Evolutionary conservation across 2,888 invertebrate species (phyloP).

Genomic region (Tetranychus truncatus): DNA sequence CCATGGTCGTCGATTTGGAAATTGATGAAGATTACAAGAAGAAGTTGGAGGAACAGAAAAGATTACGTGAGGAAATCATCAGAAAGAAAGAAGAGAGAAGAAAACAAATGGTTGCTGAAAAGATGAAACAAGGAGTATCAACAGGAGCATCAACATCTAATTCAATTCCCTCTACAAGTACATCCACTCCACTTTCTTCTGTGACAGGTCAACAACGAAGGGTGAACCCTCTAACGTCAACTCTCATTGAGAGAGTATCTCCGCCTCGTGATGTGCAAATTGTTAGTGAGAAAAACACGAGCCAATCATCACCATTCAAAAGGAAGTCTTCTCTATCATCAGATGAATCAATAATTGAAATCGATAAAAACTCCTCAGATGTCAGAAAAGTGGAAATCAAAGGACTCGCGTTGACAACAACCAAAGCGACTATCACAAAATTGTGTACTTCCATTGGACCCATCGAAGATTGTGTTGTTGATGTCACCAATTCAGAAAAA

Average conservation of each 20-base stretch:
- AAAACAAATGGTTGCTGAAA: constrained; percentile 5
- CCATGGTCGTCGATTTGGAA: constrained; percentile 2
- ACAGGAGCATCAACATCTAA: not conserved
- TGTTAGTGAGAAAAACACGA: not conserved
- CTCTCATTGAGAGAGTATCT: not conserved
- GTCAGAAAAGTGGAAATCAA: constrained; percentile 2
- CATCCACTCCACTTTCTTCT: not conserved
- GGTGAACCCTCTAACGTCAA: not conserved
- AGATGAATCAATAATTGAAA: not conserved
- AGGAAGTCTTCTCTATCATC: not conserved
- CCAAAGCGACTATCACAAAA: not conserved
- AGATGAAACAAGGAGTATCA: not conserved
- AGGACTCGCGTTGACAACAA: constrained; percentile 1
- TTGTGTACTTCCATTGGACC: constrained; percentile 5
- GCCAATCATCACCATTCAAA: not conserved
- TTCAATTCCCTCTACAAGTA: not conserved
- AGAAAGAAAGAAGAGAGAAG: constrained; percentile 10
- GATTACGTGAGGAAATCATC: constrained; percentile 10
- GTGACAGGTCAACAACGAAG: not conserved
- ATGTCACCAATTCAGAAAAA: not conserved
- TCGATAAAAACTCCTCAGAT: not conserved
- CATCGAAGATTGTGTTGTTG: not conserved
- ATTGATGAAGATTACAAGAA: constrained; percentile 8
- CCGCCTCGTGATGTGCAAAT: not conserved
- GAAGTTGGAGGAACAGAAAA: constrained; percentile 9